Base-by-base conservation (phyloP, 1,140 invertebrate species). In the Cyclargus thomasi region DNA sequence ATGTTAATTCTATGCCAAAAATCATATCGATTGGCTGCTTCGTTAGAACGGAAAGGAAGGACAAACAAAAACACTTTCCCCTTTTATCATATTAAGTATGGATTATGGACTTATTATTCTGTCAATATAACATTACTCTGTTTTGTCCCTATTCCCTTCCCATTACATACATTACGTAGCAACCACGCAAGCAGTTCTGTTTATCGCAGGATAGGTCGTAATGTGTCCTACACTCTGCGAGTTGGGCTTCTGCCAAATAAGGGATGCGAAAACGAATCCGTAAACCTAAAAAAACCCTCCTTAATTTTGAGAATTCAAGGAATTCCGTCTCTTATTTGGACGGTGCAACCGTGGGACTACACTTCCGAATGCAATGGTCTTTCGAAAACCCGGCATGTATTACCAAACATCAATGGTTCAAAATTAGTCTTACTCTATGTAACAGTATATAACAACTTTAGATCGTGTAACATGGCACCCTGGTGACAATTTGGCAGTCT, bases 181-280 rank as follows among this genome's bases (percentile, higher is more conserved):
- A 57, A 59, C 53, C 55, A 53, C 53, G 35, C 55, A 66, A 66
- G 17, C 53, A 53, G 23, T 59, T 23, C 20, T 18, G 22, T 66
- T 53, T 57, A 57, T 64, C 29, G 47, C 47, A 65, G 36, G 39
- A 53, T 8, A 65, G 5, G 47, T 20, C 47, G 53, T 66, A 62
- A 66, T 59, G 55, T 66, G 65, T 57, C 35, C 53, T 29, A n/a
- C 53, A 55, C 35, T 66, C 62, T 35, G 57, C 29, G 23, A 29
- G 53, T 66, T 66, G 65, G 65, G 35, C 18, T 59, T 20, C 7
- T 59, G 65, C 65, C 53, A 66, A 66, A 66, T 57, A 66, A 62
- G 65, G 65, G 53, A 66, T 57, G 55, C 53, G 29, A 66, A 66
- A 59, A 35, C 55, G 36, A 47, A 8, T 47, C 39, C 39, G 39